Evolutionary conservation across 2,113 vertebrate species (phyloP).

Genomic region (Mustelus asterias): DNA sequence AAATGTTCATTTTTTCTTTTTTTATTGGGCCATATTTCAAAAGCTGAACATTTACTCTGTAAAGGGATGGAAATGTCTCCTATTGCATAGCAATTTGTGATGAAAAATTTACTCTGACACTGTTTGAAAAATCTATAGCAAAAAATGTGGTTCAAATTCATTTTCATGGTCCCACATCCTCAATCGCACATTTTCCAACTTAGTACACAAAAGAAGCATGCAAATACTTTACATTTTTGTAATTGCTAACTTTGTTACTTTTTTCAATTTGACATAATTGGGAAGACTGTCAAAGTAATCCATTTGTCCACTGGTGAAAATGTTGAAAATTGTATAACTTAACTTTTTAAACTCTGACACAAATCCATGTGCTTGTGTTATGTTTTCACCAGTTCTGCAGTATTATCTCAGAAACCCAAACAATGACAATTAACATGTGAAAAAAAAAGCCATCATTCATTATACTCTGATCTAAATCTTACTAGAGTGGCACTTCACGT

Average conservation of each 20-base stretch:
- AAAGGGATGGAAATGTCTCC: constrained; percentile 25
- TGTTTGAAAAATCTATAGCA: constrained; percentile 31
- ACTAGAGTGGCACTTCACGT: not conserved
- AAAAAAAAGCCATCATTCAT: not conserved
- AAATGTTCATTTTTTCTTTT: constrained; percentile 35
- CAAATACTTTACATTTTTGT: constrained; percentile 11
- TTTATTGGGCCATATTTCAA: constrained; percentile 37
- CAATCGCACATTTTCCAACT: constrained; percentile 28
- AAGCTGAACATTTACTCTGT: constrained; percentile 30
- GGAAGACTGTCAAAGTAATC: not conserved
- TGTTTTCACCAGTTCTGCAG: not conserved
- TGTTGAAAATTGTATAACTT: not conserved
- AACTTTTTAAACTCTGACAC: not conserved
- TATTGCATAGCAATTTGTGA: constrained; percentile 37
- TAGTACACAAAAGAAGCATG: not conserved
- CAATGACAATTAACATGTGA: not conserved
- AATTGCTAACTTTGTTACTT: not conserved
- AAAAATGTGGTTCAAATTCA: constrained; percentile 29
- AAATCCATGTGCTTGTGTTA: not conserved
- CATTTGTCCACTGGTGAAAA: not conserved
- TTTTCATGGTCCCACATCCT: constrained; percentile 26
- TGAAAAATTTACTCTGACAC: constrained; percentile 37
- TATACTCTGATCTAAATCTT: not conserved
- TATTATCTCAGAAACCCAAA: not conserved
- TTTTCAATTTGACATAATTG: constrained; percentile 2